phyloP scores from a whole-genome alignment of 1,140 invertebrate species.

The Pseudomyrmex flavicornis region DNA sequence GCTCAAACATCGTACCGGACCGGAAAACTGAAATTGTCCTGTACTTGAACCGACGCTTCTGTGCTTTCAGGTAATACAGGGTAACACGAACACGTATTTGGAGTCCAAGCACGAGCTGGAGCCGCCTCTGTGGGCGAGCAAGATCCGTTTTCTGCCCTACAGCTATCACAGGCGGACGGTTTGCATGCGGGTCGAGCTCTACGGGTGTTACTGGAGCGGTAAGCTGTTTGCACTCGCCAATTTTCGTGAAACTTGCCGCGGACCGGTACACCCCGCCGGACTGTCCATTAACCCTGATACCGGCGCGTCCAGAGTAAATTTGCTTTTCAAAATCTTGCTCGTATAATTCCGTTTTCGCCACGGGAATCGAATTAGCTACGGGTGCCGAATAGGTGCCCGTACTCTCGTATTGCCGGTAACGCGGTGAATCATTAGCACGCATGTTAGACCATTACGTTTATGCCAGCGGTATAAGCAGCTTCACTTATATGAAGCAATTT shows the following conservation, averaged over 20 bases:
- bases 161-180: conserved; percentile 90
- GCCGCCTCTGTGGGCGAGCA: conserved; percentile 90
- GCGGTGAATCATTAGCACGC: conserved; percentile 40
- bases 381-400: conserved; percentile 24
- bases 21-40: conserved; percentile 57
- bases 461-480: too few relatives aligned
- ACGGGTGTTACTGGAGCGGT: conserved; percentile 90
- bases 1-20: conserved; percentile 49
- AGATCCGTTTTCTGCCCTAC: conserved; percentile 91
- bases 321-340: conserved; percentile 73
- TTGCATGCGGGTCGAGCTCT: conserved; percentile 92
- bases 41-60: conserved; percentile 62
- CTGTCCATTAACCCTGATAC: conserved; percentile 72
- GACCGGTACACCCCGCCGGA: conserved; percentile 68
- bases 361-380: conserved; percentile 56
- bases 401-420: conserved; percentile 30
- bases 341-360: conserved; percentile 68
- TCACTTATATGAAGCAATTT: too few relatives aligned
- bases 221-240: conserved; percentile 79
- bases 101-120: conserved; percentile 90
- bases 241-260: conserved; percentile 73
- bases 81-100: conserved; percentile 96
- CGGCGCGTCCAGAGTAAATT: conserved; percentile 63
- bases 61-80: conserved; percentile 91
- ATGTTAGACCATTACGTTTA: conserved; percentile 3